phyloP scores from a whole-genome alignment of 2,888 invertebrate genomes.

The Aleiodes leptofemur region DNA sequence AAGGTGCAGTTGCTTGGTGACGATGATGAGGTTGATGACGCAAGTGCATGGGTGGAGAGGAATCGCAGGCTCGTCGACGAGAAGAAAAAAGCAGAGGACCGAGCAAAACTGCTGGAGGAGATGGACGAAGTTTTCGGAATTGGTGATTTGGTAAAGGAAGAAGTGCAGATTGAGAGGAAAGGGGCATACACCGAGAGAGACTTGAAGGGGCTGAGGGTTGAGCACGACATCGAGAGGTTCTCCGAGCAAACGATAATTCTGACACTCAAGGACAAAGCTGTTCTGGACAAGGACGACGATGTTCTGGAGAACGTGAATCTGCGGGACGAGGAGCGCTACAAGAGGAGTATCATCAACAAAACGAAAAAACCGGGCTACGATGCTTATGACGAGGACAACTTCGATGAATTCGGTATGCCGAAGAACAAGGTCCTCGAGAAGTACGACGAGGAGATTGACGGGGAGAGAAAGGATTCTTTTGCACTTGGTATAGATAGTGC shows the following conservation, averaged over 20 bases:
- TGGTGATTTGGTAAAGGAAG: slow-evolving; percentile 88
- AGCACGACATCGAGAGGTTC: slow-evolving; percentile 85
- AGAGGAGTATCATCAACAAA: slow-evolving; percentile 88
- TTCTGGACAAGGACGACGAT: slow-evolving; percentile 91
- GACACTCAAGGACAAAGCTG: slow-evolving; percentile 94
- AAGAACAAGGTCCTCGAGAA: slow-evolving; percentile 86
- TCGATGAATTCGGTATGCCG: slow-evolving; percentile 82
- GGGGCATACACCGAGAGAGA: slow-evolving; percentile 83
- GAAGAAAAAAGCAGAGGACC: slow-evolving; percentile 89
- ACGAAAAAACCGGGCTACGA: slow-evolving; percentile 92
- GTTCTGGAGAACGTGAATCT: slow-evolving; percentile 94
- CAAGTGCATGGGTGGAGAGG: slow-evolving; percentile 88
- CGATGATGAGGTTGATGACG: slow-evolving; percentile 83
- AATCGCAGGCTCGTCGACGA: slow-evolving; percentile 86
- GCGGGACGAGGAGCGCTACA: slow-evolving; percentile 87
- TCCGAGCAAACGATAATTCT: slow-evolving; percentile 89
- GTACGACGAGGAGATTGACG: slow-evolving; percentile 96
- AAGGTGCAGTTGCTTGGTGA: slow-evolving; percentile 82
- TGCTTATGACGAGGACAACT: slow-evolving; percentile 88
- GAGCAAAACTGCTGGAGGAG: slow-evolving; percentile 95
- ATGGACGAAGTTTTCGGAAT: slow-evolving; percentile 97
- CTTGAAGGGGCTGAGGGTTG: slow-evolving; percentile 89
- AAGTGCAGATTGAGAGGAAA: slow-evolving; percentile 79
- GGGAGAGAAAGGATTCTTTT: slow-evolving; percentile 83
- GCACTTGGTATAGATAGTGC: slow-evolving; percentile 83